A percentile compares a stretch with the other conserved stretches of the same genome.
phyloP scores from a whole-genome alignment of 2,113 vertebrate species.

The Rhabdornis inornatus region DNA sequence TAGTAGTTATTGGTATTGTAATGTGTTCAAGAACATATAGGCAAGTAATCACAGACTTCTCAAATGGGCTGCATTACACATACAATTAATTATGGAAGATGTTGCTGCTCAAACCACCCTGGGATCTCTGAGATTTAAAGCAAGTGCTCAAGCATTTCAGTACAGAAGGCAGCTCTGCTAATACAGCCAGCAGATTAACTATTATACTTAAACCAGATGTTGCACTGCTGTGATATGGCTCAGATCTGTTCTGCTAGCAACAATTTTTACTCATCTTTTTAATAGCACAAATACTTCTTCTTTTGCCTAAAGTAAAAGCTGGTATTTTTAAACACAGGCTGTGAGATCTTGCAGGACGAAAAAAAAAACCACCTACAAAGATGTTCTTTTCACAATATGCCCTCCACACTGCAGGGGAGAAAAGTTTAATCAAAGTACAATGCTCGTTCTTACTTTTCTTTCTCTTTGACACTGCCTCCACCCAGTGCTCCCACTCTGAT shows the following conservation, averaged over 20 bases:
- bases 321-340: conserved; percentile 40
- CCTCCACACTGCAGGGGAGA: background rate
- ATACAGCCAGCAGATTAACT: background rate
- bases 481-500: background rate
- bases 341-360: background rate
- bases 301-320: conserved; percentile 33
- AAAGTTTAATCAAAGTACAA: conserved; percentile 45
- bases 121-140: conserved; percentile 43
- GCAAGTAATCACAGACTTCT: conserved; percentile 69
- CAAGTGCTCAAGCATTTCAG: conserved; percentile 16
- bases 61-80: conserved; percentile 67
- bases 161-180: conserved; percentile 28
- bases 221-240: background rate
- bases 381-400: conserved; percentile 36
- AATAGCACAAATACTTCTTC: conserved; percentile 10
- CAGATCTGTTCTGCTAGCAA: conserved; percentile 2
- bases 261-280: conserved; percentile 35
- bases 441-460: background rate
- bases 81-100: conserved; percentile 73
- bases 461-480: background rate
- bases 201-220: conserved; percentile 43
- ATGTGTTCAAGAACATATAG: conserved; percentile 65
- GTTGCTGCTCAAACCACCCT: conserved; percentile 49
- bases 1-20: conserved; percentile 71
- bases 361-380: conserved; percentile 2